A percentile compares a stretch with the other conserved stretches of the same genome.
Conservation (phyloP, 35 echinoderm and acorn worm genomes). For the Strongylocentrotus purpuratus region DNA sequence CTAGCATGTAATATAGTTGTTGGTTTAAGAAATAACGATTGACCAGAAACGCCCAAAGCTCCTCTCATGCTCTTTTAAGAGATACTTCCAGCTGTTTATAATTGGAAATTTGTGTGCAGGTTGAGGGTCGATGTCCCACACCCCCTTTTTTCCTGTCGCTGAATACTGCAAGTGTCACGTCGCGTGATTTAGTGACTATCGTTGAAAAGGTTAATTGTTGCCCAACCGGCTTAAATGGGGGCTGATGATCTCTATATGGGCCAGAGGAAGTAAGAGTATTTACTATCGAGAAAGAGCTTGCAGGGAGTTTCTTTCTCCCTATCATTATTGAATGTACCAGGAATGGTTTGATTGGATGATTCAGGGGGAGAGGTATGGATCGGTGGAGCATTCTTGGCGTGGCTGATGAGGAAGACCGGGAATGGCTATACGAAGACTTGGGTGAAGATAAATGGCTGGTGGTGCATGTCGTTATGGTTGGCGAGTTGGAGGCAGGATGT, state of each 20-base stretch:
- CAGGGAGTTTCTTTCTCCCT: background rate
- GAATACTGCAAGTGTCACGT: background rate
- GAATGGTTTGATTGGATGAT: background rate
- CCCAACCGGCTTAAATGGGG: background rate
- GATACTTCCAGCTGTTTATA: background rate
- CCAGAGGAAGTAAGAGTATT: slow-evolving; percentile 2
- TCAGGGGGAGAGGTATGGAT: slow-evolving; percentile 20
- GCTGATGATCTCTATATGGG: slow-evolving; percentile 20
- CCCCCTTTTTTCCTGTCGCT: background rate
- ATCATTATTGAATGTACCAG: background rate
- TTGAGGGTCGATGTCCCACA: background rate
- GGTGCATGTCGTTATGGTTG: background rate
- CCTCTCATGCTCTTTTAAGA: background rate
- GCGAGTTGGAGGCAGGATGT: background rate
- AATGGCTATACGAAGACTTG: background rate
- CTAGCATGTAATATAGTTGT: background rate
- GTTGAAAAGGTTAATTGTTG: slow-evolving; percentile 43
- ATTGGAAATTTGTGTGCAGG: background rate
- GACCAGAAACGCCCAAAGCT: background rate
- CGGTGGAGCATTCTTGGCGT: background rate
- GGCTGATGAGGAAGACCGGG: background rate
- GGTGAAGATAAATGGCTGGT: background rate
- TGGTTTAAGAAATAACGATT: background rate
- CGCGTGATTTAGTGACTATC: background rate
- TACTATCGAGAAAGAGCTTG: background rate